Evolutionary conservation across 2,797 vertebrate genomes (phyloP).

Genomic region (Halcyon chelicuti): DNA sequence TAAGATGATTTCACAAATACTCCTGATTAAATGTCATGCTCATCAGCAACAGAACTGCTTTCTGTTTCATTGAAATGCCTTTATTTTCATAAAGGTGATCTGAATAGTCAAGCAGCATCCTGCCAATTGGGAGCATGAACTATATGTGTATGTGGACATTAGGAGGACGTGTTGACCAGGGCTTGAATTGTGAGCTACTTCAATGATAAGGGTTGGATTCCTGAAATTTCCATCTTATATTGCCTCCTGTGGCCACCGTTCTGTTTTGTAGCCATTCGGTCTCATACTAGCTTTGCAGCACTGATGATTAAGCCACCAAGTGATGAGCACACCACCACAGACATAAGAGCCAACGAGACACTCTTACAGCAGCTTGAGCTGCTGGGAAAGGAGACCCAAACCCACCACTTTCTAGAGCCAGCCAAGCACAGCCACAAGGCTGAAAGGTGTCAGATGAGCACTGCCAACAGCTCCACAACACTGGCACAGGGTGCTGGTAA

Average conservation of each 20-base stretch:
- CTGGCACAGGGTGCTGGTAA: background rate
- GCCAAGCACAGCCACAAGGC: background rate
- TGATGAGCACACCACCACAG: rapidly evolving
- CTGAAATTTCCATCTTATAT: background rate
- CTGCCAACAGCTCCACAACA: background rate
- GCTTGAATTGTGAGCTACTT: rapidly evolving
- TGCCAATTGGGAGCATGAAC: background rate
- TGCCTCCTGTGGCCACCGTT: rapidly evolving
- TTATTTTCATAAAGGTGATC: background rate
- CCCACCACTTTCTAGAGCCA: background rate
- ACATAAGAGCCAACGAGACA: background rate
- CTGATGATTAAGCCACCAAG: background rate
- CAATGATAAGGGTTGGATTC: background rate
- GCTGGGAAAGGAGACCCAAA: background rate
- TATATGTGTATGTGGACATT: rapidly evolving
- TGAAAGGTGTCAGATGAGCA: rapidly evolving
- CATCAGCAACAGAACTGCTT: background rate
- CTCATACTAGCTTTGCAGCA: background rate
- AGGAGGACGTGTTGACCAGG: background rate
- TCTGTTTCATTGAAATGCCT: background rate
- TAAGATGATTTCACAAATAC: background rate
- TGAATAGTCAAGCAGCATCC: background rate
- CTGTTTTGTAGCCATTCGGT: background rate
- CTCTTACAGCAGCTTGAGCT: rapidly evolving
- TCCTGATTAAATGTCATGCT: background rate